These are phyloP conservation scores for Pomatostomus ruficeps DNA, from an alignment of 2,113 vertebrate genomes.

Conservation along the genomic window DNA sequence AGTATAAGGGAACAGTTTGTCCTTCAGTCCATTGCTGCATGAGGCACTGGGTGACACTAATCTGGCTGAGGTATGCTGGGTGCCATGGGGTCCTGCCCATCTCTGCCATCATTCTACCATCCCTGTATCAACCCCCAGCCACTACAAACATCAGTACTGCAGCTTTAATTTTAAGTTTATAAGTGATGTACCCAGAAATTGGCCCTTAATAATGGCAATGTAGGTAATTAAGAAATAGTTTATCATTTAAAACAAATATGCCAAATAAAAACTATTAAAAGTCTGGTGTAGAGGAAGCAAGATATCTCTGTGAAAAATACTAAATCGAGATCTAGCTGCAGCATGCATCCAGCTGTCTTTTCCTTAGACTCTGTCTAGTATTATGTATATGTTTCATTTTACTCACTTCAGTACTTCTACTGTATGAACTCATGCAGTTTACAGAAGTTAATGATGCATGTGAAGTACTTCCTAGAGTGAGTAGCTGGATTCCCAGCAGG, in stretches of 20 bases:
- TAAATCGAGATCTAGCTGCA: not conserved
- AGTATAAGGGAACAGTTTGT: not conserved
- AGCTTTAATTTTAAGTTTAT: not conserved
- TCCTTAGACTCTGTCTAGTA: not conserved
- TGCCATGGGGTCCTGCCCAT: not conserved
- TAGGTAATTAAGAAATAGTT: not conserved
- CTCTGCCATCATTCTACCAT: not conserved
- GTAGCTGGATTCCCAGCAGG: not conserved
- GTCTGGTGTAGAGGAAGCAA: not conserved
- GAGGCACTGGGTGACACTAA: rapidly evolving
- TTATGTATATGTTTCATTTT: not conserved
- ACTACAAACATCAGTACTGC: not conserved
- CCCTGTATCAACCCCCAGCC: not conserved
- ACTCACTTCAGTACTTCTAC: not conserved
- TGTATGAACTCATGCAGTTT: not conserved
- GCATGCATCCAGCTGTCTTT: not conserved
- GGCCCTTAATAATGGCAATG: not conserved
- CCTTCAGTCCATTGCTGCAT: not conserved
- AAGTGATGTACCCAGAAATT: not conserved
- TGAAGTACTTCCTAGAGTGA: not conserved
- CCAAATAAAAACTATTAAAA: not conserved
- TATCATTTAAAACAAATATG: not conserved
- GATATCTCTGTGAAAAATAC: not conserved
- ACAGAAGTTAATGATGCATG: not conserved
- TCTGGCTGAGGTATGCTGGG: not conserved